phyloP scores from a whole-genome alignment of 2,888 invertebrate genomes.

The Diarsia mendica region DNA sequence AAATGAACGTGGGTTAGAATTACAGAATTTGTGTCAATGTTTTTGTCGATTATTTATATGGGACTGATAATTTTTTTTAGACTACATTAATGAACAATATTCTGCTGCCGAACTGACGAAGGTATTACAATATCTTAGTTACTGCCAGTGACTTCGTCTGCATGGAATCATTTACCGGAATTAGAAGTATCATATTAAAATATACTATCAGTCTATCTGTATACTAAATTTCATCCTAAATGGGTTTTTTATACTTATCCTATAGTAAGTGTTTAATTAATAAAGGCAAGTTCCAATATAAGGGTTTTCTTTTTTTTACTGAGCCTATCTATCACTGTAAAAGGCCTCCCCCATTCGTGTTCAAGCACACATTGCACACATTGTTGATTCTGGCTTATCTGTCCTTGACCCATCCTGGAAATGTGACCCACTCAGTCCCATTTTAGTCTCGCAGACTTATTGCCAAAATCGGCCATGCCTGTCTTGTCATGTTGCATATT shows the following conservation, averaged over 20 bases:
- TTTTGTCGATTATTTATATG: neutral
- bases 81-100: neutral
- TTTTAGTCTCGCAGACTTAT: too few relatives aligned
- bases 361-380: too few relatives aligned
- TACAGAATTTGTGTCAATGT: slow-evolving; percentile 7
- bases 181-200: neutral
- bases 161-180: neutral
- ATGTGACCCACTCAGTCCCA: too few relatives aligned
- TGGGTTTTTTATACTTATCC: neutral
- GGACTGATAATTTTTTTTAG: neutral
- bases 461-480: too few relatives aligned
- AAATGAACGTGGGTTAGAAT: slow-evolving; percentile 1
- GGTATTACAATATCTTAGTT: neutral
- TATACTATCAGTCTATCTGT: neutral
- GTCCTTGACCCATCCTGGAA: too few relatives aligned
- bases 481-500: too few relatives aligned
- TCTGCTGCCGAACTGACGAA: neutral
- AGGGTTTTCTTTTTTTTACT: too few relatives aligned
- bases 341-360: too few relatives aligned
- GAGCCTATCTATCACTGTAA: too few relatives aligned
- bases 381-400: too few relatives aligned
- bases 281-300: too few relatives aligned
- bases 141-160: neutral
- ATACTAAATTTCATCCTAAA: neutral
- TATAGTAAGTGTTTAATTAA: neutral